Conservation (phyloP, 2,113 vertebrate species). For the Gila orcuttii region DNA sequence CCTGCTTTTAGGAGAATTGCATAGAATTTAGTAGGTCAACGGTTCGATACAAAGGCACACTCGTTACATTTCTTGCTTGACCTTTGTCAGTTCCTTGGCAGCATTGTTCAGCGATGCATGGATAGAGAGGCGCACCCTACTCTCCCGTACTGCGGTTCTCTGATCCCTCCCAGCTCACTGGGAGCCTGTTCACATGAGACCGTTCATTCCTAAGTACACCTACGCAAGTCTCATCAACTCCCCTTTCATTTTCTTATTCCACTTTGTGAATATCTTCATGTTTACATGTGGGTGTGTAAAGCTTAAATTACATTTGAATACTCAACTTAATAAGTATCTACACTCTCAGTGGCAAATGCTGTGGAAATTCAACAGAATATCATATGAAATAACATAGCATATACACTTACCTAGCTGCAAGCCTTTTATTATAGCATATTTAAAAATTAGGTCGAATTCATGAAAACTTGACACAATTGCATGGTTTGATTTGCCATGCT, state of each 20-base stretch:
- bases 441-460: neutral
- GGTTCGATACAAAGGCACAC: constrained; percentile 14
- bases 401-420: neutral
- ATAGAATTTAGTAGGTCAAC: neutral
- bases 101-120: constrained; percentile 51
- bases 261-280: constrained; percentile 29
- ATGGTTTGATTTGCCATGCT: constrained; percentile 8
- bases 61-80: constrained; percentile 43
- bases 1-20: constrained; percentile 14
- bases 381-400: constrained; percentile 6
- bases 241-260: constrained; percentile 55
- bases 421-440: neutral
- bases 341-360: constrained; percentile 4
- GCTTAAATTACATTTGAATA: constrained; percentile 26
- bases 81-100: constrained; percentile 54
- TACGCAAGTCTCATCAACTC: constrained; percentile 77
- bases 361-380: constrained; percentile 12
- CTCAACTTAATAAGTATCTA: neutral
- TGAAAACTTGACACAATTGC: constrained; percentile 15
- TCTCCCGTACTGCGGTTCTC: constrained; percentile 52
- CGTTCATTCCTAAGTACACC: constrained; percentile 81
- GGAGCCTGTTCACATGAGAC: constrained; percentile 74
- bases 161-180: constrained; percentile 65
- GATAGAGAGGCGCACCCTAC: constrained; percentile 57
- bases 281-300: constrained; percentile 41